These are phyloP conservation scores for Caenorhabditis becei DNA, from an alignment of 2,888 invertebrate genomes.

Conservation along the genomic window DNA sequence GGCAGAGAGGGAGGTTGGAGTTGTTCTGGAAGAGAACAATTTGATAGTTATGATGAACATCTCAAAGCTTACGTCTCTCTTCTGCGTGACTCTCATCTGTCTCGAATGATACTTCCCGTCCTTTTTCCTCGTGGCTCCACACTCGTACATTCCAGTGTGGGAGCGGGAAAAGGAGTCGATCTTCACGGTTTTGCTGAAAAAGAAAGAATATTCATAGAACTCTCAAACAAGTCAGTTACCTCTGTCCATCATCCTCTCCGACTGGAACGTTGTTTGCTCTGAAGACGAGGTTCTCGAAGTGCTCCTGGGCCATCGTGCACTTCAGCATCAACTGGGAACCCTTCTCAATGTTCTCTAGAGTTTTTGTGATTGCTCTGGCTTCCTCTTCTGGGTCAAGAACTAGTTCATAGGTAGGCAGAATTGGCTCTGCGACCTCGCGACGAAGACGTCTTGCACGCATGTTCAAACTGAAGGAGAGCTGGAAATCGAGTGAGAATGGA, in stretches of 20 bases:
- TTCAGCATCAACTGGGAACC: slow-evolving; percentile 57
- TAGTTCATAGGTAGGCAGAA: slow-evolving; percentile 51
- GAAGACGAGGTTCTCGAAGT: slow-evolving; percentile 51
- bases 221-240: slow-evolving; percentile 20
- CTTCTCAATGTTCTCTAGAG: slow-evolving; percentile 56
- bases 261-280: slow-evolving; percentile 27
- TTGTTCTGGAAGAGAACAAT: slow-evolving; percentile 30
- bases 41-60: background rate
- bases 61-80: slow-evolving; percentile 38
- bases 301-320: slow-evolving; percentile 56
- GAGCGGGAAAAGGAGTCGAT: slow-evolving; percentile 47
- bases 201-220: background rate
- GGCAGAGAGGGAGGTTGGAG: slow-evolving; percentile 34
- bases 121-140: slow-evolving; percentile 52
- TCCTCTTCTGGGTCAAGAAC: slow-evolving; percentile 52
- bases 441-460: slow-evolving; percentile 50
- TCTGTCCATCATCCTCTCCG: slow-evolving; percentile 36
- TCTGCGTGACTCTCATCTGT: slow-evolving; percentile 48
- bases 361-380: slow-evolving; percentile 40
- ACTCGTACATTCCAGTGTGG: slow-evolving; percentile 56
- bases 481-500: too few species aligned
- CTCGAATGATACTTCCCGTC: slow-evolving; percentile 60
- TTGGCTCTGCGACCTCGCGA: slow-evolving; percentile 22
- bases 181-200: slow-evolving; percentile 46
- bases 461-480: background rate